phyloP scores from a whole-genome alignment of 37 sponge, comb jelly and placozoan genomes.

The Spongilla lacustris region DNA sequence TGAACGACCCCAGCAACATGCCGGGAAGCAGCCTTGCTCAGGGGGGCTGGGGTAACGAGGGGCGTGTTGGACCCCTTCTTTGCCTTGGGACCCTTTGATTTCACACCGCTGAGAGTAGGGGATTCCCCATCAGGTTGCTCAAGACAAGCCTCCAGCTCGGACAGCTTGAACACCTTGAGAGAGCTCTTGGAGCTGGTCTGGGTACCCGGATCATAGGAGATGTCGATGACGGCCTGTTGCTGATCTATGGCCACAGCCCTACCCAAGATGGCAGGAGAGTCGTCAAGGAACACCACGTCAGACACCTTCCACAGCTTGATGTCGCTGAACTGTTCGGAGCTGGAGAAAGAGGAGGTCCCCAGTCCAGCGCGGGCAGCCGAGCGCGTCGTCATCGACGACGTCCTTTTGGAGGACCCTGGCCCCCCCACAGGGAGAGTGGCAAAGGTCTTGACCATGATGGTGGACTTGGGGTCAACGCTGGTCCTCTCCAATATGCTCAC shows the following conservation, averaged over 20 bases:
- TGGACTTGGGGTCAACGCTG: slow-evolving; percentile 40
- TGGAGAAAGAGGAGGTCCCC: neutral
- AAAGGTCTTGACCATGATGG: slow-evolving; percentile 46
- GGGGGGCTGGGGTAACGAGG: neutral
- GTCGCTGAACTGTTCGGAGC: slow-evolving; percentile 8
- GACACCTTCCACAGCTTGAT: slow-evolving; percentile 65
- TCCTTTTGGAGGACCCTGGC: neutral
- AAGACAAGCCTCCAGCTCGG: slow-evolving; percentile 51
- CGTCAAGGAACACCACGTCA: slow-evolving; percentile 74
- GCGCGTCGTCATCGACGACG: neutral
- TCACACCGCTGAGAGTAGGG: too few species aligned
- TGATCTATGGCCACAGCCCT: slow-evolving; percentile 71
- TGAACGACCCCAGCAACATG: slow-evolving; percentile 77
- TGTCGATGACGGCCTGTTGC: slow-evolving; percentile 68
- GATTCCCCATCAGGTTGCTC: neutral
- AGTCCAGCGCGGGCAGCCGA: neutral
- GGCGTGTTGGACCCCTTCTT: neutral
- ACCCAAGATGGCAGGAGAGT: slow-evolving; percentile 66
- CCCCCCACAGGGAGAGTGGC: neutral
- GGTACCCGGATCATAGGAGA: slow-evolving; percentile 16
- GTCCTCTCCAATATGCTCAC: slow-evolving; percentile 53
- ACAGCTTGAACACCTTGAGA: slow-evolving; percentile 55
- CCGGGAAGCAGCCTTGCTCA: slow-evolving; percentile 1
- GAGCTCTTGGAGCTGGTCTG: slow-evolving; percentile 10
- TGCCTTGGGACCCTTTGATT: too few species aligned